Base-by-base conservation (phyloP, 2,797 vertebrate genomes). In the Sebastes alutus region DNA sequence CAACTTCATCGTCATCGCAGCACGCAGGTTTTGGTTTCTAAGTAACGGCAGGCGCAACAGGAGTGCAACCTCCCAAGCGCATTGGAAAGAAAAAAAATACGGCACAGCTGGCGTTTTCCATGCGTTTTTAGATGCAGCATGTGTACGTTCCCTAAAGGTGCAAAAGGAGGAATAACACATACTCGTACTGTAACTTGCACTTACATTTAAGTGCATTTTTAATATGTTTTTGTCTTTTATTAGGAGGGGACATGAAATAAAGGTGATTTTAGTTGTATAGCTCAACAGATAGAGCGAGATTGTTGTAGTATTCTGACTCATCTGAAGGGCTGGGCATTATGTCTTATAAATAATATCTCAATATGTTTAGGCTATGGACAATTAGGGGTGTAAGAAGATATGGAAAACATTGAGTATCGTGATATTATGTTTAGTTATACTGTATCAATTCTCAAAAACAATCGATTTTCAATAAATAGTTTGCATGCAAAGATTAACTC, bases 391-490 rank as follows among this genome's bases (percentile, higher is more conserved):
- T 20, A 20, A 49, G 46, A 49, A 1, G 1, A 49, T 49, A 49
- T 46, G 0, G 6, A 46, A 46, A 46, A 46, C 42, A 46, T 18
- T 18, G 7, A 46, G 1, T 18, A 46, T 8, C 3, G 0, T 49
- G 46, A 49, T 49, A 46, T 46, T 46, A 46, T 46, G 42, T 18
- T 46, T 46, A 1, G 16, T 2, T 1, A 46, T 46, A 46, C 42
- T 20, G 7, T 18, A 20, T 20, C 1, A 0, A 4, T 49, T 49
- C 42, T 49, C 16, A 49, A 49, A 49, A 49, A 18, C 16, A 7
- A 18, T 46, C 3, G 42, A 49, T 20, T 49, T 49, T 20, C 18
- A 49, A 49, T 49, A 20, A 49, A 49, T 49, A 49, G 46, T 20
- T 49, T 49, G 0, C 46, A 1, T 20, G 46, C 46, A 49, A 49